Conservation (phyloP, 1,140 invertebrate species). For the Drosophila jambulina region DNA sequence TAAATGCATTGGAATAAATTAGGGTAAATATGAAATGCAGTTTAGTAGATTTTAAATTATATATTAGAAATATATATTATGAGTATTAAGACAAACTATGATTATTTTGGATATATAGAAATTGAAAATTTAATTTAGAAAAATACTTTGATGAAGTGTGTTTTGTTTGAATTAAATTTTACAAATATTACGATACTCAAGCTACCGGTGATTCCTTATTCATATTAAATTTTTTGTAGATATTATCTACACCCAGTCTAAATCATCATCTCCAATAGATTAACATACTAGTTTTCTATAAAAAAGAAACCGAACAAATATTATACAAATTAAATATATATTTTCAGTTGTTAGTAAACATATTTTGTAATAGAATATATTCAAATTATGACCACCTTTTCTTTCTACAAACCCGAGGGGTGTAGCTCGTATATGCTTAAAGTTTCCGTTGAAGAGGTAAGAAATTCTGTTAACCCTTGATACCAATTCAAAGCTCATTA, state of each 20-base stretch:
- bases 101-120: background rate
- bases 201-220: background rate
- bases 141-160: background rate
- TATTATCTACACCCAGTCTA: background rate
- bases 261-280: background rate
- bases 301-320: background rate
- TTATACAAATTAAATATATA: background rate
- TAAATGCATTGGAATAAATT: slow-evolving; percentile 1
- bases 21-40: background rate
- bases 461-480: background rate
- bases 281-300: background rate
- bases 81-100: background rate
- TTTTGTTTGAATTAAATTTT: background rate
- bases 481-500: background rate
- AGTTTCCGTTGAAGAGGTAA: background rate
- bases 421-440: background rate
- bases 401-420: background rate
- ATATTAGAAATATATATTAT: background rate
- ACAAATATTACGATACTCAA: background rate
- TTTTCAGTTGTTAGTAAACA: background rate
- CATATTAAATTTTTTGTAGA: background rate
- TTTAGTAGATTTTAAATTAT: background rate
- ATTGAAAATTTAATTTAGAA: background rate
- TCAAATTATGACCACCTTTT: background rate
- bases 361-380: background rate